phyloP scores from a whole-genome alignment of 2,113 vertebrate genomes.

The Callaeas wilsoni region DNA sequence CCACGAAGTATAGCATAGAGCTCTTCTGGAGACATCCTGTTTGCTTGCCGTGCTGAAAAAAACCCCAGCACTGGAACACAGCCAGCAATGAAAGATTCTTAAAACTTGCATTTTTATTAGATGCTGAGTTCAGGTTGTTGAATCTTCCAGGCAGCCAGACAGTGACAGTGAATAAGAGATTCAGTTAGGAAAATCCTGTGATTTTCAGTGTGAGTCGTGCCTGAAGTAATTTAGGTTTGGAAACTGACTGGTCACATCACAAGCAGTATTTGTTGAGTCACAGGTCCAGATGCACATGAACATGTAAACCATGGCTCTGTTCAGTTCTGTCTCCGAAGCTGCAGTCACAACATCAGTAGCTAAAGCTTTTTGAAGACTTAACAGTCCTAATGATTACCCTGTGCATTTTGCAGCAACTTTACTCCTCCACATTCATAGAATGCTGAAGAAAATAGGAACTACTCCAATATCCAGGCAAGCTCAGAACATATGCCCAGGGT shows the following conservation, averaged over 20 bases:
- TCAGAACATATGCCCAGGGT: background rate
- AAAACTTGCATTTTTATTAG: background rate
- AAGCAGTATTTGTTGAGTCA: background rate
- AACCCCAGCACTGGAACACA: background rate
- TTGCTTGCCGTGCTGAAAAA: background rate
- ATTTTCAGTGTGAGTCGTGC: background rate
- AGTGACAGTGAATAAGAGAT: background rate
- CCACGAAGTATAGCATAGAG: rapidly evolving
- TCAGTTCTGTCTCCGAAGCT: background rate
- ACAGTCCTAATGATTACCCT: background rate
- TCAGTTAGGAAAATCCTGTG: background rate
- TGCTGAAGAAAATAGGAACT: background rate
- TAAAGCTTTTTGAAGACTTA: background rate
- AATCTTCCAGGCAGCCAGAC: background rate
- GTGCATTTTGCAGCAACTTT: background rate
- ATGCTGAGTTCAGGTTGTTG: background rate
- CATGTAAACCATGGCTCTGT: background rate
- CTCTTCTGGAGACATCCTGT: background rate
- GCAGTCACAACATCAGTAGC: background rate
- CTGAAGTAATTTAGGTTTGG: background rate
- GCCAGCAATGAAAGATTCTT: background rate
- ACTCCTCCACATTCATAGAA: background rate
- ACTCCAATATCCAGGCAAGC: background rate
- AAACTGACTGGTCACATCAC: background rate
- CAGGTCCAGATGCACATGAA: background rate